These are phyloP conservation scores for Byasa hedistus DNA, from an alignment of 2,888 invertebrate genomes.

Conservation along the genomic window DNA sequence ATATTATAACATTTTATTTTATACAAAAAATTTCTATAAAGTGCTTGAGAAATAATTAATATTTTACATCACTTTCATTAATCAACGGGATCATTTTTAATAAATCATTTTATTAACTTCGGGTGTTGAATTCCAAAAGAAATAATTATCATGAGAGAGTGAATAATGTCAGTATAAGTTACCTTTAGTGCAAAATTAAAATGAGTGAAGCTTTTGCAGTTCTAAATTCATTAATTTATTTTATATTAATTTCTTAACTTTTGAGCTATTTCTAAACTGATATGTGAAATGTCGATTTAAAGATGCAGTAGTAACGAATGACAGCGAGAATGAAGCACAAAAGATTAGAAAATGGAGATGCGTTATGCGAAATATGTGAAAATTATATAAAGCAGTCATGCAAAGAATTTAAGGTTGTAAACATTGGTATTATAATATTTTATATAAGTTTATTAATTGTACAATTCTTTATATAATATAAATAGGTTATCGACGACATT, in stretches of 20 bases:
- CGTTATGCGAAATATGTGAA: constrained; percentile 7
- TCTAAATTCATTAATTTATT: too few relatives aligned
- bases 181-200: too few relatives aligned
- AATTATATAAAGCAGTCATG: constrained; percentile 14
- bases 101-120: not conserved
- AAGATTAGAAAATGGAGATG: constrained; percentile 12
- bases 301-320: not conserved
- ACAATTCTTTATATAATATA: too few relatives aligned
- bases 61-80: not conserved
- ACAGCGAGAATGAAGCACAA: constrained; percentile 17
- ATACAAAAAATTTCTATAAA: constrained; percentile 11
- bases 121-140: not conserved
- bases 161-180: too few relatives aligned
- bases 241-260: too few relatives aligned
- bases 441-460: too few relatives aligned
- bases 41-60: constrained; percentile 6
- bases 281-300: not conserved
- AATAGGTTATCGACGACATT: too few relatives aligned
- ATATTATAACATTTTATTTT: constrained; percentile 14
- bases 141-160: too few relatives aligned
- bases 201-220: too few relatives aligned
- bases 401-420: not conserved
- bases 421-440: not conserved
- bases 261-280: not conserved
- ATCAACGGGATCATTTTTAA: not conserved